Evolutionary conservation across 2,797 vertebrate genomes (phyloP).

Genomic region (Scarus forsteni): DNA sequence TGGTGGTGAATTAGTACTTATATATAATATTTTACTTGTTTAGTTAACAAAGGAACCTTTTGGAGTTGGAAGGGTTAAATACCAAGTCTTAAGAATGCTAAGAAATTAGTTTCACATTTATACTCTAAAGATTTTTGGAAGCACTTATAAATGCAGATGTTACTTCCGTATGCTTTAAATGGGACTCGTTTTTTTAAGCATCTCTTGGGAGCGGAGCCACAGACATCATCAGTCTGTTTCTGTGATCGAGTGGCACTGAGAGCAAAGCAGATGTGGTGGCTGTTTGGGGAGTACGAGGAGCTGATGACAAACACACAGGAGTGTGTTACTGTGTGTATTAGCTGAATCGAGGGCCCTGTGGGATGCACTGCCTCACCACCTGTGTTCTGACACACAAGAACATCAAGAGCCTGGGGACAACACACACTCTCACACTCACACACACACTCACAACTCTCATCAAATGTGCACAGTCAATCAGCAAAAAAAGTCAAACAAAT

Average conservation of each 20-base stretch:
- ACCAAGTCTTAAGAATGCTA: no score
- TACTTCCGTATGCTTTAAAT: neutral
- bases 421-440: constrained; percentile 24
- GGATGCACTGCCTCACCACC: constrained; percentile 79
- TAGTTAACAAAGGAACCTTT: no score
- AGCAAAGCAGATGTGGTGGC: constrained; percentile 58
- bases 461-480: constrained; percentile 29
- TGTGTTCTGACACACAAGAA: constrained; percentile 80
- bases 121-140: neutral
- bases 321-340: constrained; percentile 23
- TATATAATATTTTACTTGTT: no score
- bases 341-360: constrained; percentile 58
- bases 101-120: neutral
- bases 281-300: constrained; percentile 43
- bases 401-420: constrained; percentile 68
- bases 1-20: no score
- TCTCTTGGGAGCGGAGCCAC: constrained; percentile 6
- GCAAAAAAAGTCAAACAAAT: constrained; percentile 55
- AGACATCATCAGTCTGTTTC: constrained; percentile 24
- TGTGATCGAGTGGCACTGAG: constrained; percentile 12
- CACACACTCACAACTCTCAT: constrained; percentile 9
- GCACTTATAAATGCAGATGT: neutral
- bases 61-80: no score
- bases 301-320: constrained; percentile 16
- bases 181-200: neutral